Evolutionary conservation across 2,113 vertebrate genomes (phyloP), one percentile per base, ranked within the genome.

Genomic region (Grammomys dolichurus): DNA sequence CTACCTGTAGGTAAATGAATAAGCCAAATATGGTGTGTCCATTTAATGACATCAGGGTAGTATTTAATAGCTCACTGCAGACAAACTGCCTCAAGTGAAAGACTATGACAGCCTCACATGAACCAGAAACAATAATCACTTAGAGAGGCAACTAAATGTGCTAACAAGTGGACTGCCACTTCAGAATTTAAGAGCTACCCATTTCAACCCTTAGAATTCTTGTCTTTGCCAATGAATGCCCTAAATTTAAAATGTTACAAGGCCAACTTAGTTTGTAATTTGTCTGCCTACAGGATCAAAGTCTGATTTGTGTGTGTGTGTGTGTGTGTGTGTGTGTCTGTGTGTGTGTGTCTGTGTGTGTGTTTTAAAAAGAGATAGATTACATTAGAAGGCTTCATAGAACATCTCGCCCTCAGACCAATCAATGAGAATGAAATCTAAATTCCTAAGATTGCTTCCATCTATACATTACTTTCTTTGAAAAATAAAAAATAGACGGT

Each of bases 231-330:
- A 80, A 54, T 0, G 10, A 12, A 75, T 14, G 1, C 9, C 13
- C 84, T 91, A 93, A 48, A 86, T 85, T 81, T 76, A 93, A 22
- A 24, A 76, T n/a, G 4, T 20, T 91, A 56, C 86, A 33, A 93
- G 78, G 54, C 80, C 19, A 93, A 43, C 31, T 93, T 54, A 65
- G 22, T 89, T 85, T 91, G 6, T 73, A 80, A 91, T 80, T 81
- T 72, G 70, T 24, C 40, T 93, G 22, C 22, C 43, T 43, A 85
- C 20, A 63, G 31, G 2, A 76, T 84, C 51, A 56, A 4, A 36
- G 13, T 72, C 46, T 84, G 2, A 67, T 63, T 63, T 67, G 1
- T 31, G 11, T 69, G 4, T 14, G 5, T 14, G 69, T 22, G 69
- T 51, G 51, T 51, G 12, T 14, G 5, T 14, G 69, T 20, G 67